Percentiles rank a stretch among this genome's conserved stretches.
Conservation (phyloP, 2,888 invertebrate genomes). For the Lasioglossum villosulum region DNA sequence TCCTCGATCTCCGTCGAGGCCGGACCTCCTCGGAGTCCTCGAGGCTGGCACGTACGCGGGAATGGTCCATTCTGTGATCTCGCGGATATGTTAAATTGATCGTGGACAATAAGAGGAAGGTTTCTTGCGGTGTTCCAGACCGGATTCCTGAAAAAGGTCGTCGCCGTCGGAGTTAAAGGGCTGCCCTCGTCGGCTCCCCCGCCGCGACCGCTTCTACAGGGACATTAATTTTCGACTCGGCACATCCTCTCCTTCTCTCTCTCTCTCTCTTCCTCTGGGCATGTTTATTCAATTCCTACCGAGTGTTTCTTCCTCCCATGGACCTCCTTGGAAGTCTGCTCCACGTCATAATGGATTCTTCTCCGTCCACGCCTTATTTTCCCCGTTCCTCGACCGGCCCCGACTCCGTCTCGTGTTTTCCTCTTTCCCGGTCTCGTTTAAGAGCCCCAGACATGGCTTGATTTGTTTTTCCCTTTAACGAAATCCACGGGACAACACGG, state of each 20-base stretch:
- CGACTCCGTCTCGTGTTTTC: neutral
- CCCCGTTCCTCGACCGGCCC: constrained; percentile 16
- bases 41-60: constrained; percentile 45
- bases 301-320: constrained; percentile 45
- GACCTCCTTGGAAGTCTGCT: constrained; percentile 55
- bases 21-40: constrained; percentile 33
- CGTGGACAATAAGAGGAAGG: constrained; percentile 60
- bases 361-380: constrained; percentile 58
- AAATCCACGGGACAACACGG: constrained; percentile 34
- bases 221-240: constrained; percentile 73
- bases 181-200: constrained; percentile 58
- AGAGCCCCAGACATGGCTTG: constrained; percentile 23
- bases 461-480: constrained; percentile 45
- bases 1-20: constrained; percentile 48
- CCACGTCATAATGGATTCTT: constrained; percentile 65
- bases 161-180: constrained; percentile 65
- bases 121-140: constrained; percentile 59
- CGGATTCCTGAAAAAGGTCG: constrained; percentile 71
- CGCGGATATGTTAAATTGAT: constrained; percentile 71
- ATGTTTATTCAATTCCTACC: constrained; percentile 73
- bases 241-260: constrained; percentile 56
- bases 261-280: constrained; percentile 42
- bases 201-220: constrained; percentile 69
- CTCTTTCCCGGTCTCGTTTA: constrained; percentile 12
- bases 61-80: constrained; percentile 58